Evolutionary conservation across 2,888 invertebrate species (phyloP).

Genomic region (Eudemis profundana): DNA sequence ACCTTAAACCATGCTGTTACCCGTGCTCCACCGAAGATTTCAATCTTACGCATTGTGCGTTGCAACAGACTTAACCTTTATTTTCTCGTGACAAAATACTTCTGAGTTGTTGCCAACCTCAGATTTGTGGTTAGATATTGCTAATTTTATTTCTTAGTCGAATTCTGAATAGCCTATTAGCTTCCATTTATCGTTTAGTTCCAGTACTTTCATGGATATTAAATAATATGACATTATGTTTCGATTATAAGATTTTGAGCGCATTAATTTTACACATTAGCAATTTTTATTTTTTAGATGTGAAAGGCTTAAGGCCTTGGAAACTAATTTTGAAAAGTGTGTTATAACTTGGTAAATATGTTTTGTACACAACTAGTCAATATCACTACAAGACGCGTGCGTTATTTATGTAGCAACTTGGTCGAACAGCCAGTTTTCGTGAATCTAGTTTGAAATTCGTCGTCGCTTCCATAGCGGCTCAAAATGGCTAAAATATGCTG

Average conservation of each 20-base stretch:
- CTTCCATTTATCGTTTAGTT: conserved; percentile 14
- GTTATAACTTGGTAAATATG: too few species aligned
- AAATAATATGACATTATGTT: neutral
- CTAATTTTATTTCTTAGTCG: conserved; percentile 12
- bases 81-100: conserved; percentile 16
- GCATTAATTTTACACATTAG: neutral
- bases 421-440: too few species aligned
- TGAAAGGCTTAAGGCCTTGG: too few species aligned
- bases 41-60: conserved; percentile 11
- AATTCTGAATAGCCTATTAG: conserved; percentile 10
- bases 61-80: conserved; percentile 9
- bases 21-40: too few species aligned
- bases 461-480: too few species aligned
- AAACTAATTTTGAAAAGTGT: too few species aligned
- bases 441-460: too few species aligned
- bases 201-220: conserved; percentile 2
- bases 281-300: neutral
- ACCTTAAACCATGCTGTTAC: too few species aligned
- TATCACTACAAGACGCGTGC: too few species aligned
- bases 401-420: too few species aligned
- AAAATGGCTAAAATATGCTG: too few species aligned
- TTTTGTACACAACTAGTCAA: too few species aligned
- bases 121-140: conserved; percentile 3
- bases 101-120: neutral
- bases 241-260: neutral